Conservation (phyloP, 2,888 invertebrate genomes). For the Palloptera scutellata region DNA sequence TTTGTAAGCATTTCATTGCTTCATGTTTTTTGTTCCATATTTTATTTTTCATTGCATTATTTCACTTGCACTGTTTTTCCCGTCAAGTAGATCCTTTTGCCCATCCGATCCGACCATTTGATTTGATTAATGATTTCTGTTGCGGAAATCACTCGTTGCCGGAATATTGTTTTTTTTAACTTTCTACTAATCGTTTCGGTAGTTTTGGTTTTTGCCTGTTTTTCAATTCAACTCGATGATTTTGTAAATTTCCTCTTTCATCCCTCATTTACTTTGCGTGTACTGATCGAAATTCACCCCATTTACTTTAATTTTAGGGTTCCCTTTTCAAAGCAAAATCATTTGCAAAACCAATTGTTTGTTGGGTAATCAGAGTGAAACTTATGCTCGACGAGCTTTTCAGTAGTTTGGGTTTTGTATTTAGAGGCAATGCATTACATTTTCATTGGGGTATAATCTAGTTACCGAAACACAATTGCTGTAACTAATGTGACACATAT, state of each 20-base stretch:
- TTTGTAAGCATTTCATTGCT: conserved; percentile 36
- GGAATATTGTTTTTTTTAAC: too few species aligned
- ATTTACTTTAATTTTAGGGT: conserved; percentile 8
- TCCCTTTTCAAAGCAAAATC: conserved; percentile 8
- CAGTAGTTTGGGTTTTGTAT: too few species aligned
- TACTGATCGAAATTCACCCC: background rate
- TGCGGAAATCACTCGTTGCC: conserved; percentile 30
- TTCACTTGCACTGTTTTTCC: conserved; percentile 17
- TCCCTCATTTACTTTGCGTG: conserved; percentile 1
- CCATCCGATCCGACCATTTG: conserved; percentile 18
- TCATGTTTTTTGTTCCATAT: conserved; percentile 13
- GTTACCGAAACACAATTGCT: conserved; percentile 53
- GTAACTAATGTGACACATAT: conserved; percentile 65
- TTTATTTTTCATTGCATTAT: conserved; percentile 8
- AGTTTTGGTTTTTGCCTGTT: too few species aligned
- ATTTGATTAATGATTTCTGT: conserved; percentile 34
- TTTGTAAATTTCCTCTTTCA: background rate
- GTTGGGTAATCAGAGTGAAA: conserved; percentile 30
- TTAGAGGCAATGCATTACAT: too few species aligned
- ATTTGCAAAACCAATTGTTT: conserved; percentile 19
- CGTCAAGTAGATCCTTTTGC: conserved; percentile 13
- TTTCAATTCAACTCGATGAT: too few species aligned
- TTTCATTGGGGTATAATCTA: conserved; percentile 32
- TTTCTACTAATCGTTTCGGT: conserved; percentile 3
- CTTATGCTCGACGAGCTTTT: conserved; percentile 19